phyloP scores from a whole-genome alignment of 1,140 invertebrate species.

The Oreohelix idahoensis region DNA sequence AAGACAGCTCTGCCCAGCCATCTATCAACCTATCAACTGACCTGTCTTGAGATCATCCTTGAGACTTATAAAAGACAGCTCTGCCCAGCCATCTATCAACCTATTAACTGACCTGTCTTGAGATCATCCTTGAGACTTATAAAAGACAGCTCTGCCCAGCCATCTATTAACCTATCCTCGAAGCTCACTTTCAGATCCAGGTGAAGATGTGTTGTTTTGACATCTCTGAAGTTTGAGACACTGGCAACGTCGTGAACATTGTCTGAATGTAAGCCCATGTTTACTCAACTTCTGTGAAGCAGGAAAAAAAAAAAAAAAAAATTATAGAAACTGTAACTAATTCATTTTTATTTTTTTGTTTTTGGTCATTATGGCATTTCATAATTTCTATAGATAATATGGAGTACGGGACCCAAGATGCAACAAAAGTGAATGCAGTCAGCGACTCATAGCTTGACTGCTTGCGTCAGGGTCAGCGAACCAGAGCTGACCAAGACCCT shows the following conservation, averaged over 20 bases:
- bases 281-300: neutral
- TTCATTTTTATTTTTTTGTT: no score
- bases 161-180: slow-evolving; percentile 42
- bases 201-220: slow-evolving; percentile 48
- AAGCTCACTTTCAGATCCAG: slow-evolving; percentile 53
- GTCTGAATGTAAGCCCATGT: slow-evolving; percentile 51
- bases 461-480: no score
- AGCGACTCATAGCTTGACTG: no score
- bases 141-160: slow-evolving; percentile 30
- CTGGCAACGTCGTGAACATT: slow-evolving; percentile 50
- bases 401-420: no score
- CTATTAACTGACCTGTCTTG: slow-evolving; percentile 31
- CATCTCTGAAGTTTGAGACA: slow-evolving; percentile 52
- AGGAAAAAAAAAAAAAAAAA: no score
- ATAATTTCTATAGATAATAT: no score
- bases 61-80: slow-evolving; percentile 33
- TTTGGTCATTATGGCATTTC: no score
- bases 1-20: slow-evolving; percentile 32
- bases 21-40: slow-evolving; percentile 37
- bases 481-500: no score
- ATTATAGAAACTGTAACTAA: no score
- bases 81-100: slow-evolving; percentile 35
- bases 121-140: slow-evolving; percentile 24
- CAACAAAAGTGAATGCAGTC: no score
- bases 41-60: slow-evolving; percentile 33